Evolutionary conservation across 2,888 invertebrate genomes (phyloP).

Genomic region (Aradus depressus): DNA sequence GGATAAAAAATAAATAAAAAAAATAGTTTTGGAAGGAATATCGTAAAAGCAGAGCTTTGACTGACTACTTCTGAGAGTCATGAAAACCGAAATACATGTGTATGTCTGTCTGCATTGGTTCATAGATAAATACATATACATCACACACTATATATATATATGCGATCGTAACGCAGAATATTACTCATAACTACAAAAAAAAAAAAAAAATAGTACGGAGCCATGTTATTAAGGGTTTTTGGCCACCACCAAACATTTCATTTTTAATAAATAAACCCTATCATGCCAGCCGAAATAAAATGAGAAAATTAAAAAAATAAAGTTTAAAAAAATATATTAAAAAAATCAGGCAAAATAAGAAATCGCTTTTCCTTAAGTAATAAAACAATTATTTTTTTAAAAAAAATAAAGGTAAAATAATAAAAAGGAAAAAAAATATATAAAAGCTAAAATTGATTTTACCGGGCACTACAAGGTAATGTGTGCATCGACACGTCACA

Average conservation of each 20-base stretch:
- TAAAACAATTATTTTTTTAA: no score
- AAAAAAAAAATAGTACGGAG: no score
- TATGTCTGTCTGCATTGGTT: no score
- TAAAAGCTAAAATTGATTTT: constrained; percentile 23
- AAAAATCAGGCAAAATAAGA: constrained; percentile 19
- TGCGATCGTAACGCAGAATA: not conserved
- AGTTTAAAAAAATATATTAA: constrained; percentile 15
- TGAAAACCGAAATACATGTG: constrained; percentile 12
- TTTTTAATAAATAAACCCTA: no score
- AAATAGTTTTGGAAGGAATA: no score
- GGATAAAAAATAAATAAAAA: no score
- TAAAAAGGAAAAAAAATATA: constrained; percentile 7
- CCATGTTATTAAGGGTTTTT: no score
- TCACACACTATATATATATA: no score
- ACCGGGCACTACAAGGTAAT: constrained; percentile 24
- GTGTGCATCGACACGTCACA: constrained; percentile 18
- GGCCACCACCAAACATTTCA: constrained; percentile 27
- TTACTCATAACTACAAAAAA: constrained; percentile 9
- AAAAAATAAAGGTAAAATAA: constrained; percentile 16
- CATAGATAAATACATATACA: no score
- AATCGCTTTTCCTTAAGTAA: constrained; percentile 14
- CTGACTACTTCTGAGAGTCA: constrained; percentile 17
- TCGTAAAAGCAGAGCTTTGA: no score
- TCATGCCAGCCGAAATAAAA: constrained; percentile 29
- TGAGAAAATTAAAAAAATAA: constrained; percentile 15